A percentile compares a stretch with the other conserved stretches of the same genome.
Conservation (phyloP, 2,113 vertebrate genomes). For the Sphaerodactylus townsendi region DNA sequence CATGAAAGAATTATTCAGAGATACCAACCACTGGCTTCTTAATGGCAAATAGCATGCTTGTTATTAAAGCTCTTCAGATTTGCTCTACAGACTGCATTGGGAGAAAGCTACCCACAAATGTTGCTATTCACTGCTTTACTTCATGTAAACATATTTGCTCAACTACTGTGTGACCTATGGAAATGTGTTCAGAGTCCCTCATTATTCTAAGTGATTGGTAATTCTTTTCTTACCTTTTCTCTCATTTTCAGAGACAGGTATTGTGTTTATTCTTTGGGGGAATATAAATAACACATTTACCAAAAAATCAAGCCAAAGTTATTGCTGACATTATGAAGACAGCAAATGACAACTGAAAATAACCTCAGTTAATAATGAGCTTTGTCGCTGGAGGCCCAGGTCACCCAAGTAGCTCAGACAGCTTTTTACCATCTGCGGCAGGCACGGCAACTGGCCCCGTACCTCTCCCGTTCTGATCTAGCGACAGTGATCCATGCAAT, state of each 20-base stretch:
- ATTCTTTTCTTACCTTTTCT: not conserved
- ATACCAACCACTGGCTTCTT: not conserved
- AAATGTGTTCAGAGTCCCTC: not conserved
- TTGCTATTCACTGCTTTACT: not conserved
- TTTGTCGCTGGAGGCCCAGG: no score
- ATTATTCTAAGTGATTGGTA: not conserved
- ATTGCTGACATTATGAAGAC: constrained; percentile 19
- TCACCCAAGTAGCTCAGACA: no score
- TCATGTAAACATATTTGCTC: not conserved
- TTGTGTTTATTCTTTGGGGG: not conserved
- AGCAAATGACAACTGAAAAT: not conserved
- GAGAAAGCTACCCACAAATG: not conserved
- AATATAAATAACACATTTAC: constrained; percentile 1
- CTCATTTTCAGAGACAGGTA: not conserved
- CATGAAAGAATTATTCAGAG: not conserved
- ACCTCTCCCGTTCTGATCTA: no score
- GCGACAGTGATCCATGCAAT: no score
- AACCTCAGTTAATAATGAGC: not conserved
- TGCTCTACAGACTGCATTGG: not conserved
- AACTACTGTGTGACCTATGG: not conserved
- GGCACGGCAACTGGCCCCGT: no score
- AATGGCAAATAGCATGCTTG: not conserved
- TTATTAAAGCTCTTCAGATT: not conserved
- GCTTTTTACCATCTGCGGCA: no score
- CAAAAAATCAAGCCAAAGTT: constrained; percentile 11